These are phyloP conservation scores for Acleris literana DNA, from an alignment of 2,888 invertebrate species.

Conservation along the genomic window DNA sequence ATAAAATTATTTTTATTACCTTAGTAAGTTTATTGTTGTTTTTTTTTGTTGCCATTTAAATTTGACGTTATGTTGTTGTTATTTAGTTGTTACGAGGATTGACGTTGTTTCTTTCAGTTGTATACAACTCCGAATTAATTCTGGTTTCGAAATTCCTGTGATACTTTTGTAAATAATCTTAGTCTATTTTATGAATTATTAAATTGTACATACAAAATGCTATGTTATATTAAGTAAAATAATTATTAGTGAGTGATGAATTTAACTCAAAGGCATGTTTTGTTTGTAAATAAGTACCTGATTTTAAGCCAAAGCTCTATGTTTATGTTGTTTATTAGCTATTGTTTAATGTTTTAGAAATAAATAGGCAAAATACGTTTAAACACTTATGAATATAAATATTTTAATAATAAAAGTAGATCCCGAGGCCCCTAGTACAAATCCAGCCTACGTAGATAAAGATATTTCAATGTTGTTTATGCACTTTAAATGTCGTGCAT, in stretches of 20 bases:
- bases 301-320: conserved; percentile 8
- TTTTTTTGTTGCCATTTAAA: conserved; percentile 8
- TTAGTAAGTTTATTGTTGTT: background rate
- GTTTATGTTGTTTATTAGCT: background rate
- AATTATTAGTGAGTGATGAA: no score
- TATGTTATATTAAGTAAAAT: background rate
- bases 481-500: conserved; percentile 14
- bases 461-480: conserved; percentile 3
- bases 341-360: background rate
- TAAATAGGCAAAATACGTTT: background rate
- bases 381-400: background rate
- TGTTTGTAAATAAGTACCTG: conserved; percentile 18
- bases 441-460: conserved; percentile 18
- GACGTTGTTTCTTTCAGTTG: background rate
- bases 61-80: background rate
- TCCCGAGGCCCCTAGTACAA: conserved; percentile 21
- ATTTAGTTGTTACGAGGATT: background rate
- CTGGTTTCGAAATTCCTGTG: conserved; percentile 65
- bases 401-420: conserved; percentile 16
- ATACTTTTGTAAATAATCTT: conserved; percentile 69
- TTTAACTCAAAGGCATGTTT: background rate
- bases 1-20: no score
- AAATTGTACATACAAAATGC: conserved; percentile 14
- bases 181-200: conserved; percentile 43
- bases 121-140: conserved; percentile 22